Evolutionary conservation across 64 coral and sea anemone genomes (phyloP), one percentile per base, ranked within the genome.

Genomic region (Dendronephthya gigantea): DNA sequence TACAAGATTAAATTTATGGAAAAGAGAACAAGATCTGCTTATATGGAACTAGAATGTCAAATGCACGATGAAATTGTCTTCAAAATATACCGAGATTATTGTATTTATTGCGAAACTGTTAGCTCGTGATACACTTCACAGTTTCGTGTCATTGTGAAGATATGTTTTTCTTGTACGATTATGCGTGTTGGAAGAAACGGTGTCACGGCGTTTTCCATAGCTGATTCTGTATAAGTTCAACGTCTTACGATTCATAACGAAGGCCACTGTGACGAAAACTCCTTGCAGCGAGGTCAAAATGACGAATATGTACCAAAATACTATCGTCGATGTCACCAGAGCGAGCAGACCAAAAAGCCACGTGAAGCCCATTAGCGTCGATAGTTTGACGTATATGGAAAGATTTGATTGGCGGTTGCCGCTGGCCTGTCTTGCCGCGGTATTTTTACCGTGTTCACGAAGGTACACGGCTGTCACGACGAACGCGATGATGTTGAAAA

Each of bases 341-440:
- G 72, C 72, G 14, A 79, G 72, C 6, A 79, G 30, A 79, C 72
- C 72, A 79, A 79, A 79, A 4, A 79, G 32, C 72, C 72, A 79
- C 9, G 72, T 79, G 28, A 79, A 79, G 6, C 72, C 72, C 72
- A 79, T 33, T 9, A 79, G 37, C 4, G 72, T 79, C 9, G 72
- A 79, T 19, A 79, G 31, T 35, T 79, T 79, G 2, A 79, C 72
- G 36, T 33, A 79, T 11, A 79, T 79, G 0, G 37, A 79, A 12
- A 79, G 16, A 34, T 79, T 79, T 79, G 72, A 79, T 12, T 9
- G 72, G 34, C 17, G 34, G 15, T 79, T 39, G 15, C 32, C 16
- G 22, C 32, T 79, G 7, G 72, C 2, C 10, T 39, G 31, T 19
- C 2, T 37, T 11, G 72, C 31, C 13, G 72, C 72, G 9, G 5